Evolutionary conservation across 2,888 invertebrate species (phyloP), one percentile per base, ranked within the genome.

Genomic region (Nomada lathburiana): DNA sequence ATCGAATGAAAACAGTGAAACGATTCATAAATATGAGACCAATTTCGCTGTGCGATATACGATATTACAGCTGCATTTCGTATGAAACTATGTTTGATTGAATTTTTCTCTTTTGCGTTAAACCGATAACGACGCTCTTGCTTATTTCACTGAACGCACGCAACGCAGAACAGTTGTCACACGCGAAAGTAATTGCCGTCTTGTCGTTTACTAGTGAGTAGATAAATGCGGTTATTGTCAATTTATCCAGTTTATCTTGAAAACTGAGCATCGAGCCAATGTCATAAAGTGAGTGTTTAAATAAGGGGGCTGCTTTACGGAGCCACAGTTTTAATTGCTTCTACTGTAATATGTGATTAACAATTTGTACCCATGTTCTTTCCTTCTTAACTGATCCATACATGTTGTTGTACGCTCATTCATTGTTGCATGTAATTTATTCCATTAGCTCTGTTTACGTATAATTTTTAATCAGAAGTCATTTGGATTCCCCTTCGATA

Each of bases 171-270:
- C 23, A 55, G 68, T 68, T 68, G 55, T 68, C 55, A 78, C 71
- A 83, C 82, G 83, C 82, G 85, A 79, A 70, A 80, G 82, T 89
- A 89, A 89, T 89, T 89, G 84, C 74, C 53, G 85, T 77, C 88
- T 69, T 72, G 72, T 60, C 67, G 44, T 73, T 73, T 68, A 18
- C 52, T 53, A 50, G 53, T 18, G 4, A 72, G 63, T 13, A 55
- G 63, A 81, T 80, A 73, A 80, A 79, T 52, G 72, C 26, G 65
- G 68, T 79, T 81, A 80, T 80, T 80, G 70, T 74, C 65, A 74
- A 52, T 74, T 80, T 74, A 74, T 82, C 44, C 76, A 68, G 57
- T 76, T 76, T 72, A 59, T 76, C 57, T 62, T 53, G 70, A 59
- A 59, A 60, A 5, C 59, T 11, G 50, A 59, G 20, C 47, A 36